phyloP scores from a whole-genome alignment of 2,797 vertebrate genomes.

The Schizopygopsis malacanthus region DNA sequence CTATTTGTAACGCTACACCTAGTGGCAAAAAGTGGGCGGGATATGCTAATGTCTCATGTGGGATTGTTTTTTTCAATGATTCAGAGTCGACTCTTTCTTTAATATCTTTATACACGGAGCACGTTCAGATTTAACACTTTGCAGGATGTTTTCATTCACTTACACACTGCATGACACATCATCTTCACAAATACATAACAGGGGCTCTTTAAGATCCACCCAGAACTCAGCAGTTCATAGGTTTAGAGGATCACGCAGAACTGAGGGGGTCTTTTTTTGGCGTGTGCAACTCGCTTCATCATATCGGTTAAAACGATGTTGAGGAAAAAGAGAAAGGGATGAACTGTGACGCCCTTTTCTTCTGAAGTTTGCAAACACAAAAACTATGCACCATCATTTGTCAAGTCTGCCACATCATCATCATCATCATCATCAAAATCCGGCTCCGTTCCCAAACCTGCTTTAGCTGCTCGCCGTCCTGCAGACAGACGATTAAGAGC shows the following conservation, averaged over 20 bases:
- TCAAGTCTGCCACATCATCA: conserved; percentile 83
- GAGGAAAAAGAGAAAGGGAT: conserved; percentile 1
- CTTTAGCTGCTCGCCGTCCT: neutral
- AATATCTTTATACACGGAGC: too few relatives aligned
- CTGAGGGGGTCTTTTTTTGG: neutral
- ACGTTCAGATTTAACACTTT: too few relatives aligned
- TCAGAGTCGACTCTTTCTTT: too few relatives aligned
- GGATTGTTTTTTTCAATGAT: too few relatives aligned
- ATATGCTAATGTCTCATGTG: too few relatives aligned
- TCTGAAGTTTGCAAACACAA: conserved; percentile 64
- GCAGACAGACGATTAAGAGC: neutral
- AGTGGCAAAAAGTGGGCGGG: too few relatives aligned
- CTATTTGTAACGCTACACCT: too few relatives aligned
- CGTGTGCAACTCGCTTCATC: neutral
- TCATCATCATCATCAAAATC: conserved; percentile 41
- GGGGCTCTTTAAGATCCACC: neutral
- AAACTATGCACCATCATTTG: conserved; percentile 70
- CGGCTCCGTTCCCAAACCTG: conserved; percentile 27
- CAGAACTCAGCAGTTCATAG: neutral
- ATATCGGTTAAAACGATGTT: neutral
- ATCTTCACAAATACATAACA: too few relatives aligned
- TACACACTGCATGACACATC: too few relatives aligned
- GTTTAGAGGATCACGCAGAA: neutral
- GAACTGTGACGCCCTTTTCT: conserved; percentile 14
- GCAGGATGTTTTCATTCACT: too few relatives aligned